These are phyloP conservation scores for Neotoma lepida DNA, from an alignment of 2,113 vertebrate genomes.

Conservation along the genomic window DNA sequence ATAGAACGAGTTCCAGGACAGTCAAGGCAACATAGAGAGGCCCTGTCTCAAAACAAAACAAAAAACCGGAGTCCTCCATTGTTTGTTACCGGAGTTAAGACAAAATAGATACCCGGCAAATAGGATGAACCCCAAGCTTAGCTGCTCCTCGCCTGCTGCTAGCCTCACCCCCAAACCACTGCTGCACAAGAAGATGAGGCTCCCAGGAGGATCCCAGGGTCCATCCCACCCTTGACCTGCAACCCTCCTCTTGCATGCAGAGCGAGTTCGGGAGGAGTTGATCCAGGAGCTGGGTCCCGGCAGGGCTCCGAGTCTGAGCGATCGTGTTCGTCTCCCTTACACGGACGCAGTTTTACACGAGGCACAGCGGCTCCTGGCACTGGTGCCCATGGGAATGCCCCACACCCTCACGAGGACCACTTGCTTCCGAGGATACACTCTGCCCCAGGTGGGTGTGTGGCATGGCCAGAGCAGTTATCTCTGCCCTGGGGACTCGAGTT, in stretches of 20 bases:
- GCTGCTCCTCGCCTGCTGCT: too few relatives aligned
- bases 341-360: slow-evolving; percentile 78
- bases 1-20: too few relatives aligned
- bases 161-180: background rate
- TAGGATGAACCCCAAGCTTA: accelerated
- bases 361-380: slow-evolving; percentile 74
- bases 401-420: slow-evolving; percentile 64
- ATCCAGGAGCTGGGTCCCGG: slow-evolving; percentile 68
- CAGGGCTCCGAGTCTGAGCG: slow-evolving; percentile 63
- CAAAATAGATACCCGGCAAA: background rate
- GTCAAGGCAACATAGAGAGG: too few relatives aligned
- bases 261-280: slow-evolving; percentile 76
- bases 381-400: slow-evolving; percentile 80
- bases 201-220: background rate
- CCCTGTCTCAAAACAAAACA: too few relatives aligned
- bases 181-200: background rate
- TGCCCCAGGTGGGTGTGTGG: slow-evolving; percentile 77
- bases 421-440: slow-evolving; percentile 73
- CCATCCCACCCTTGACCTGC: background rate
- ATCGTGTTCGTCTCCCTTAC: slow-evolving; percentile 74
- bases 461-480: accelerated
- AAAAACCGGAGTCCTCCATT: background rate
- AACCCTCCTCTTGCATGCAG: slow-evolving; percentile 43
- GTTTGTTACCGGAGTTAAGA: background rate
- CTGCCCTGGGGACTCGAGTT: background rate